These are phyloP conservation scores for Nasonovia ribisnigri DNA, from an alignment of 2,888 invertebrate species.

Conservation along the genomic window DNA sequence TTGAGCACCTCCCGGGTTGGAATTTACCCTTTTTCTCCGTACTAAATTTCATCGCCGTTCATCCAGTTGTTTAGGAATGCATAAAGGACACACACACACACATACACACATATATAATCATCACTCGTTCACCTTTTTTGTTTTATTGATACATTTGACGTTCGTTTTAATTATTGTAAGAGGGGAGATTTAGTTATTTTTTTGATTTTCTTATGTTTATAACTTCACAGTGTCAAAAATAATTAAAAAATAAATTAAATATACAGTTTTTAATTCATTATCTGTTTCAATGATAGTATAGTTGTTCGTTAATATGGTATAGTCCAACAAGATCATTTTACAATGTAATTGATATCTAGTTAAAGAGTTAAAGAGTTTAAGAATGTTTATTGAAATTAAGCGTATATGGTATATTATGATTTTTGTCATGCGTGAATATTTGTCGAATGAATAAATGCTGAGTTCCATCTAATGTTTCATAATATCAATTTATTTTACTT, in stretches of 20 bases:
- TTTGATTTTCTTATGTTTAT: not conserved
- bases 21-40: too few species aligned
- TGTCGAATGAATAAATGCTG: not conserved
- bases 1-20: too few species aligned
- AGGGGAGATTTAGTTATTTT: not conserved
- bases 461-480: not conserved
- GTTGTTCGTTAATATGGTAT: not conserved
- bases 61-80: too few species aligned
- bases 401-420: not conserved
- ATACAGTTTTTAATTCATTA: not conserved
- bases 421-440: not conserved
- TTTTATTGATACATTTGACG: too few species aligned
- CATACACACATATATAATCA: too few species aligned
- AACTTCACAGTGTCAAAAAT: not conserved
- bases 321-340: not conserved
- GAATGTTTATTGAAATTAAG: not conserved
- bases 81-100: too few species aligned
- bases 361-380: conserved; percentile 12
- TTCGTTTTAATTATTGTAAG: not conserved
- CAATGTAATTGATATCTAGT: not conserved
- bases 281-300: not conserved
- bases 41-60: too few species aligned
- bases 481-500: not conserved
- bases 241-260: not conserved
- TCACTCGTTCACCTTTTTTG: too few species aligned